A percentile compares a stretch with the other conserved stretches of the same genome.
These are phyloP conservation scores for Pongo pygmaeus DNA, from an alignment of 2,113 vertebrate genomes.

Conservation along the genomic window DNA sequence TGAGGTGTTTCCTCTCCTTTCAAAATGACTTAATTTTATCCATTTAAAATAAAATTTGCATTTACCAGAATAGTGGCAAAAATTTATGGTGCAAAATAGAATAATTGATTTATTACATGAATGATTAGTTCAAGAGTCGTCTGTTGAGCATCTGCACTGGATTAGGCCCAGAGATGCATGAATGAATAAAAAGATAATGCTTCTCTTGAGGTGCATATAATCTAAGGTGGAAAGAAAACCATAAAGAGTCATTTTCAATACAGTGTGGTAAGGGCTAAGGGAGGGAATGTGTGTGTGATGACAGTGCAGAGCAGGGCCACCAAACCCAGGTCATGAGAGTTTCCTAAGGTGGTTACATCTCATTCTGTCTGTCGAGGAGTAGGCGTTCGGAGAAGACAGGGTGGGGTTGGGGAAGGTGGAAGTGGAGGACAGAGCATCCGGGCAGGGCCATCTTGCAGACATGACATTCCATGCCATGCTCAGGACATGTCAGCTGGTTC, in stretches of 20 bases:
- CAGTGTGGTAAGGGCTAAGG: not conserved
- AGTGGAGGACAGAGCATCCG: not conserved
- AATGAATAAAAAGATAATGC: slow-evolving; percentile 47
- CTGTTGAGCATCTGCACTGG: slow-evolving; percentile 18
- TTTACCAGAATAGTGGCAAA: slow-evolving; percentile 53
- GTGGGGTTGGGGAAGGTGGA: not conserved
- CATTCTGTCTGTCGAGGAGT: not conserved
- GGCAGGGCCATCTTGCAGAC: not conserved
- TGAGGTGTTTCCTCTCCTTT: slow-evolving; percentile 37
- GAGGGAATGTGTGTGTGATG: not conserved
- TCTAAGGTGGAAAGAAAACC: slow-evolving; percentile 44
- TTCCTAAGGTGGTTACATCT: not conserved
- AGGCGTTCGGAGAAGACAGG: not conserved
- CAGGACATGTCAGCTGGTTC: not conserved
- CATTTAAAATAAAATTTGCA: slow-evolving; percentile 57
- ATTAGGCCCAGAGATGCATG: not conserved
- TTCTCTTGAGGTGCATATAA: slow-evolving; percentile 42
- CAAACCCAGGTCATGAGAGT: not conserved
- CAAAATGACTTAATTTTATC: slow-evolving; percentile 61
- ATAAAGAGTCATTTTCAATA: slow-evolving; percentile 3
- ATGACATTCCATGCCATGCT: not conserved
- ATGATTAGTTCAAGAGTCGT: slow-evolving; percentile 56
- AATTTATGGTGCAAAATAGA: slow-evolving; percentile 54
- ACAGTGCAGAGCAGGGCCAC: not conserved
- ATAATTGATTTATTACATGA: slow-evolving; percentile 64